These are phyloP conservation scores for Hippocampus guttulatus DNA, from an alignment of 2,113 vertebrate species.

Conservation along the genomic window DNA sequence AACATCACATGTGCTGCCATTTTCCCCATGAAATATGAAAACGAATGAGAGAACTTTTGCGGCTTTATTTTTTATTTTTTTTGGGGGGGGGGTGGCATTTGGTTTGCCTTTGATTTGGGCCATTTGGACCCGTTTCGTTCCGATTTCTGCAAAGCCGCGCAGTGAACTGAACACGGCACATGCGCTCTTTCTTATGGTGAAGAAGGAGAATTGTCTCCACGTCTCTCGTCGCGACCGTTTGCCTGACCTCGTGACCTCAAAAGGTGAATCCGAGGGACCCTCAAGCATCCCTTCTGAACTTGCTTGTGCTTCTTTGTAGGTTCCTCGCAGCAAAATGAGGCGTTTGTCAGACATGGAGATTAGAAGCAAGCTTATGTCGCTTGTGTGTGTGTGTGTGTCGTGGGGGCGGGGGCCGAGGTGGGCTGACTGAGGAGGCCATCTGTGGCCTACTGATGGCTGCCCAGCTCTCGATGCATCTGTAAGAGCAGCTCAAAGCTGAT, in stretches of 20 bases:
- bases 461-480: constrained; percentile 70
- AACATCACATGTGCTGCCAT: too few relatives aligned
- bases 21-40: too few relatives aligned
- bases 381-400: constrained; percentile 15
- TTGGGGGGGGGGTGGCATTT: too few relatives aligned
- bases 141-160: too few relatives aligned
- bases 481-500: constrained; percentile 74
- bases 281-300: not conserved
- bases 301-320: not conserved
- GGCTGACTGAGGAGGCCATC: constrained; percentile 70
- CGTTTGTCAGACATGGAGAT: constrained; percentile 54
- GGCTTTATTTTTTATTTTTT: too few relatives aligned
- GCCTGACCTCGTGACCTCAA: not conserved
- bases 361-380: constrained; percentile 57
- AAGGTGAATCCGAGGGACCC: not conserved
- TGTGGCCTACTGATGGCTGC: constrained; percentile 70
- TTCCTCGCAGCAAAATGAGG: constrained; percentile 37
- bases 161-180: too few relatives aligned
- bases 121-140: too few relatives aligned
- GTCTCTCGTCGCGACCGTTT: not conserved
- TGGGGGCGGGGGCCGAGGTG: not conserved
- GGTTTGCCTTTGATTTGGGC: too few relatives aligned
- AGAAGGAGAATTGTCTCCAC: too few relatives aligned
- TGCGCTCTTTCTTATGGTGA: too few relatives aligned
- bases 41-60: too few relatives aligned